Percentiles rank a stretch among this genome's conserved stretches.
Evolutionary conservation across 1,140 invertebrate species (phyloP).

Genomic region (Vollenhovia emeryi): DNA sequence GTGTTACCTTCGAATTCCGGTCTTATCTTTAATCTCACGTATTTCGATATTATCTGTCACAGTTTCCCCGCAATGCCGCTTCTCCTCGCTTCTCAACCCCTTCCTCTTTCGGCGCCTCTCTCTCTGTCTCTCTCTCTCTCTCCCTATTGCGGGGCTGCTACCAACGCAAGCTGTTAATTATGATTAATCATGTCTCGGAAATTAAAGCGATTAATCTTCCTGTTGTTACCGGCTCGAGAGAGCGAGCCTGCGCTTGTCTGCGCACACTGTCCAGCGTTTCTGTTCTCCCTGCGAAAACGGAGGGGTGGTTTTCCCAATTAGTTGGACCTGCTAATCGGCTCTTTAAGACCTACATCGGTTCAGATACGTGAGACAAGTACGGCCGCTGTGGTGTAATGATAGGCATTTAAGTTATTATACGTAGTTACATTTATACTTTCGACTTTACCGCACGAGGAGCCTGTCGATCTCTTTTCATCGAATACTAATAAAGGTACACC

Average conservation of each 20-base stretch:
- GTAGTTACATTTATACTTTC: not conserved
- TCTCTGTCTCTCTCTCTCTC: not conserved
- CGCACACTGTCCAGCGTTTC: conserved; percentile 34
- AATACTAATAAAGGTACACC: not conserved
- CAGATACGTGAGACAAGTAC: conserved; percentile 11
- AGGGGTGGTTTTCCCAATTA: conserved; percentile 71
- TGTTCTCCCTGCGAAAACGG: conserved; percentile 45
- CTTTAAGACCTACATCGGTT: conserved; percentile 54
- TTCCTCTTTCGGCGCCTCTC: not conserved
- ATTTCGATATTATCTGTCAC: conserved; percentile 55
- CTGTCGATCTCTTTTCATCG: not conserved
- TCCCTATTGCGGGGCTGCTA: conserved; percentile 43
- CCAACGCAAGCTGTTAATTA: conserved; percentile 81
- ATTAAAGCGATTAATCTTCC: conserved; percentile 84
- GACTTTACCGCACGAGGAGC: not conserved
- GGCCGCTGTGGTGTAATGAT: not conserved
- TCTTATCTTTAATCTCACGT: conserved; percentile 40
- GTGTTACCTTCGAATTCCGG: conserved; percentile 13
- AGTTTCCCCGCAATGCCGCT: conserved; percentile 30
- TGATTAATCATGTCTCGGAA: conserved; percentile 84
- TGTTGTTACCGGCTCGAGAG: conserved; percentile 67
- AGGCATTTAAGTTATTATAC: conserved; percentile 14
- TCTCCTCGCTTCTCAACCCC: not conserved
- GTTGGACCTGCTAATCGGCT: conserved; percentile 62
- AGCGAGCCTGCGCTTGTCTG: conserved; percentile 9